phyloP scores from a whole-genome alignment of 2,797 vertebrate genomes.

The Miichthys miiuy region DNA sequence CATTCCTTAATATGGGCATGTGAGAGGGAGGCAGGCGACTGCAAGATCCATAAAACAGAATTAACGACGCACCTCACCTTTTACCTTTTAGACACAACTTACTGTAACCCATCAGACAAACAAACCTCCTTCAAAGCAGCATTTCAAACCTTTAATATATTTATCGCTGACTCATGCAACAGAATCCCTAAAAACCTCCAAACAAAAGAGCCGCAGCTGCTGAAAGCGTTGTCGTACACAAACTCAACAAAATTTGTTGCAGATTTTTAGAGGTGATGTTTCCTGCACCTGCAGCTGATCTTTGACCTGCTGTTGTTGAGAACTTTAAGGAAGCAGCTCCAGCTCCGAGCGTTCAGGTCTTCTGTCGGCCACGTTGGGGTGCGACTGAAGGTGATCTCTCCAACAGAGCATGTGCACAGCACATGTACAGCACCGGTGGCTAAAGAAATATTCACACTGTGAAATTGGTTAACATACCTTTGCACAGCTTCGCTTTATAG shows the following conservation, averaged over 20 bases:
- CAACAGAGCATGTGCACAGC: slow-evolving; percentile 57
- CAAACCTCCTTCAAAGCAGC: background rate
- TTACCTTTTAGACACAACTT: slow-evolving; percentile 21
- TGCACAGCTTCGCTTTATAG: slow-evolving; percentile 22
- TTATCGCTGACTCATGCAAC: background rate
- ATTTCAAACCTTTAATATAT: background rate
- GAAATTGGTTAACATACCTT: slow-evolving; percentile 60
- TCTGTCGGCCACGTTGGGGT: slow-evolving; percentile 33
- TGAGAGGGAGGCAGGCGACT: slow-evolving; percentile 33
- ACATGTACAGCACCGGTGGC: slow-evolving; percentile 53
- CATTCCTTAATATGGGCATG: slow-evolving; percentile 33
- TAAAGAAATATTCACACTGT: slow-evolving; percentile 62
- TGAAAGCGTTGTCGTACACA: slow-evolving; percentile 26
- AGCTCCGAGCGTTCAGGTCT: background rate
- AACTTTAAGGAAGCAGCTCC: slow-evolving; percentile 28
- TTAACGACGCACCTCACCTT: slow-evolving; percentile 52
- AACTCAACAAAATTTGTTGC: background rate
- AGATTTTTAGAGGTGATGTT: background rate
- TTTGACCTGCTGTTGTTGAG: slow-evolving; percentile 26
- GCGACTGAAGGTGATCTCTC: slow-evolving; percentile 52
- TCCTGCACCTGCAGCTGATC: slow-evolving; percentile 24
- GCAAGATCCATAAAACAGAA: slow-evolving; percentile 55
- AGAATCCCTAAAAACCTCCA: slow-evolving; percentile 23
- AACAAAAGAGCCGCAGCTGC: slow-evolving; percentile 19
- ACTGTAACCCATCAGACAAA: background rate